Percentiles rank a stretch among this genome's conserved stretches.
phyloP scores from a whole-genome alignment of 2,888 invertebrate species.

The Hydrotaea diabolus region DNA sequence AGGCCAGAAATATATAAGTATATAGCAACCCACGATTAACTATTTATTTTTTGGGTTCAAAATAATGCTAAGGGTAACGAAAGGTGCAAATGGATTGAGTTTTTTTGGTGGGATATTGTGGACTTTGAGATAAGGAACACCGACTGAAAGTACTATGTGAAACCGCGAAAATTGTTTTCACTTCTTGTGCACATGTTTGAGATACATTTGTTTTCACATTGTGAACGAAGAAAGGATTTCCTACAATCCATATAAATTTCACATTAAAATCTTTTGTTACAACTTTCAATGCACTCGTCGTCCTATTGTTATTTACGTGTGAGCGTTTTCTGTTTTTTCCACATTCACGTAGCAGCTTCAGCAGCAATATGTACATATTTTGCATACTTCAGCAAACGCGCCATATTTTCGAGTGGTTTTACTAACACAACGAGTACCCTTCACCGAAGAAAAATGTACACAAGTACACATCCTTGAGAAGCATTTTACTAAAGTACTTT shows the following conservation, averaged over 20 bases:
- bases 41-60: too few species aligned
- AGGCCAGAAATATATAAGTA: too few species aligned
- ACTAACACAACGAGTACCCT: slow-evolving; percentile 79
- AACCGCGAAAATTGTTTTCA: background rate
- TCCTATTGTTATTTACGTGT: slow-evolving; percentile 7
- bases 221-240: background rate
- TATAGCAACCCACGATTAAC: too few species aligned
- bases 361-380: slow-evolving; percentile 69
- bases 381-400: slow-evolving; percentile 80
- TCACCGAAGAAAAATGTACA: slow-evolving; percentile 68
- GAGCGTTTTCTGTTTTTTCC: background rate
- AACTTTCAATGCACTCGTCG: background rate
- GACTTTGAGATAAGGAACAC: too few species aligned
- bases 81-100: too few species aligned
- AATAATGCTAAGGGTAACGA: too few species aligned
- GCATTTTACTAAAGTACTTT: slow-evolving; percentile 74
- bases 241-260: background rate
- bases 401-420: slow-evolving; percentile 79
- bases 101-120: too few species aligned
- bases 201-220: background rate
- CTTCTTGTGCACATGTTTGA: background rate
- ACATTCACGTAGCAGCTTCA: background rate
- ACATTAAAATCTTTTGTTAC: slow-evolving; percentile 19
- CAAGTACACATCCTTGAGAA: slow-evolving; percentile 78
- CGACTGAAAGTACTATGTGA: too few species aligned